Evolutionary conservation across 2,797 vertebrate genomes (phyloP).

Genomic region (Dipus sagitta): DNA sequence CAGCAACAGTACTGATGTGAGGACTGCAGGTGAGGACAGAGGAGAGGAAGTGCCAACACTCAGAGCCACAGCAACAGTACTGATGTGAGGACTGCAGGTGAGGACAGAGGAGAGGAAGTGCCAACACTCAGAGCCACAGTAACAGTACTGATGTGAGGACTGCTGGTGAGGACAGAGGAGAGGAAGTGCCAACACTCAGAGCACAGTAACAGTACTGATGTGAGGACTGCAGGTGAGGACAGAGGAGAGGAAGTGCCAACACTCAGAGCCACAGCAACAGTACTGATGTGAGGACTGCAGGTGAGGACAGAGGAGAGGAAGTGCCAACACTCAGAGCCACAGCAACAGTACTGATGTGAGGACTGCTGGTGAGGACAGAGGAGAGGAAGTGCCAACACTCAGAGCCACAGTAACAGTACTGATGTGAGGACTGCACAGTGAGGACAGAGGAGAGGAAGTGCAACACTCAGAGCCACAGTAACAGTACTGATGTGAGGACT

Average conservation of each 20-base stretch:
- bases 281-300: not conserved
- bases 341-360: not conserved
- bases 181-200: not conserved
- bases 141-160: not conserved
- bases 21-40: not conserved
- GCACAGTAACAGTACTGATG: not conserved
- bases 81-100: not conserved
- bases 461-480: not conserved
- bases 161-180: not conserved
- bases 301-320: not conserved
- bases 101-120: not conserved
- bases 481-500: not conserved
- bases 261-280: not conserved
- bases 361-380: not conserved
- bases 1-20: not conserved
- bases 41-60: not conserved
- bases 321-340: not conserved
- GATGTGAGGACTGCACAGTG: not conserved
- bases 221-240: not conserved
- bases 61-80: not conserved
- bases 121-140: not conserved
- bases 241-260: not conserved
- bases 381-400: not conserved
- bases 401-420: not conserved
- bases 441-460: not conserved